phyloP scores from a whole-genome alignment of 2,797 vertebrate species.

The Halcyon smyrnensis region DNA sequence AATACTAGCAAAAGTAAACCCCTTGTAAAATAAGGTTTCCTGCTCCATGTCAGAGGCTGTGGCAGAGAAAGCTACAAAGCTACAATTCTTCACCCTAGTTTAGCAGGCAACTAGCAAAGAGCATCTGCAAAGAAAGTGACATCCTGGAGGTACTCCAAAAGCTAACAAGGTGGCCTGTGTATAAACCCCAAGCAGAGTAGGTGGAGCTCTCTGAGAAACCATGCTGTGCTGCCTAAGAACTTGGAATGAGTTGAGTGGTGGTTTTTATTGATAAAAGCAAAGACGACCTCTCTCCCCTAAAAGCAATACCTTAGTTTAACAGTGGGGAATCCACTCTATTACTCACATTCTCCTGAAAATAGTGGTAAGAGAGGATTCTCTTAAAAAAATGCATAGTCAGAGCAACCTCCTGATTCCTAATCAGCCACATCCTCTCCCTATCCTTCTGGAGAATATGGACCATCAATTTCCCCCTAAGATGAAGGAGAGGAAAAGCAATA shows the following conservation, averaged over 20 bases:
- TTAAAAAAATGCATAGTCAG: constrained; percentile 21
- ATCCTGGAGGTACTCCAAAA: neutral
- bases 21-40: neutral
- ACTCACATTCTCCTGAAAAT: neutral
- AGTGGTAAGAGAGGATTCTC: neutral
- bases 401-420: constrained; percentile 28
- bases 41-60: neutral
- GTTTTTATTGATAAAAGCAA: neutral
- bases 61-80: neutral
- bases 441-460: constrained; percentile 1
- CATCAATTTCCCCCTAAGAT: constrained; percentile 55
- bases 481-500: constrained; percentile 43
- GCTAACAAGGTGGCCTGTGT: neutral
- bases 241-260: neutral
- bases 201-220: neutral
- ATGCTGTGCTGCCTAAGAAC: neutral
- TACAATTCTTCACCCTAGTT: neutral
- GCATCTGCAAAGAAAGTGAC: neutral
- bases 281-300: neutral
- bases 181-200: neutral
- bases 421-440: constrained; percentile 42
- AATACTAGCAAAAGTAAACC: neutral
- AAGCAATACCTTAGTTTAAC: neutral
- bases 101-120: neutral
- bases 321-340: neutral